Percentiles rank a stretch among this genome's conserved stretches.
Evolutionary conservation across 1,140 invertebrate species (phyloP).

Genomic region (Caenorhabditis brenneri): DNA sequence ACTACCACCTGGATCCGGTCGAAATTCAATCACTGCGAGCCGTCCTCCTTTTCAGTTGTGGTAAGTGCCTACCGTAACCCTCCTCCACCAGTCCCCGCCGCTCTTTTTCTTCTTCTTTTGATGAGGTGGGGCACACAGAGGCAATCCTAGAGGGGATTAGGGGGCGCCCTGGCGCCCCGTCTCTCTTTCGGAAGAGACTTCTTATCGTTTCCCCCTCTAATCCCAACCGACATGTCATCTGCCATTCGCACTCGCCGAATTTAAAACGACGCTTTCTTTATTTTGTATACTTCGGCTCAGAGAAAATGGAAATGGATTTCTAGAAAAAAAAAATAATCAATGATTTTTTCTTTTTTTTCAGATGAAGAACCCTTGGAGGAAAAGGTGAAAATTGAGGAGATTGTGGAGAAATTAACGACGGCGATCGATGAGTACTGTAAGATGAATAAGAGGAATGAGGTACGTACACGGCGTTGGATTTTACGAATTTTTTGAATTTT

Average conservation of each 20-base stretch:
- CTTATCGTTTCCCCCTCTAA: background rate
- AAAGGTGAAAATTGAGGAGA: background rate
- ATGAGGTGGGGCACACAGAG: conserved; percentile 27
- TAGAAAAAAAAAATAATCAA: too few relatives aligned
- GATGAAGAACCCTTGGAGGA: conserved; percentile 18
- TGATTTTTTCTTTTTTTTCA: background rate
- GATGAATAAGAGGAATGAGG: conserved; percentile 21
- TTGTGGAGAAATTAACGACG: background rate
- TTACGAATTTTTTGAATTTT: too few relatives aligned
- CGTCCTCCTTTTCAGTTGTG: conserved; percentile 14
- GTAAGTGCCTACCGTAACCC: background rate
- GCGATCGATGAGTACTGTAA: conserved; percentile 19
- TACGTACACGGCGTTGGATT: background rate
- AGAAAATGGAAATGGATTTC: background rate
- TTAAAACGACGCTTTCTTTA: background rate
- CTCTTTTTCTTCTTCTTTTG: too few relatives aligned
- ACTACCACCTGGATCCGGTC: background rate
- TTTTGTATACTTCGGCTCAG: background rate
- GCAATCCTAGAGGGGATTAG: background rate
- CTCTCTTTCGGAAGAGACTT: background rate
- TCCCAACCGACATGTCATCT: conserved; percentile 37
- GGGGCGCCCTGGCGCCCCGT: background rate
- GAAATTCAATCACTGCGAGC: background rate
- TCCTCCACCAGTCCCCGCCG: too few relatives aligned
- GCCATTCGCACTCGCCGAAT: conserved; percentile 19